phyloP scores from a whole-genome alignment of 2,888 invertebrate species.

The Chrysolina haemoptera region DNA sequence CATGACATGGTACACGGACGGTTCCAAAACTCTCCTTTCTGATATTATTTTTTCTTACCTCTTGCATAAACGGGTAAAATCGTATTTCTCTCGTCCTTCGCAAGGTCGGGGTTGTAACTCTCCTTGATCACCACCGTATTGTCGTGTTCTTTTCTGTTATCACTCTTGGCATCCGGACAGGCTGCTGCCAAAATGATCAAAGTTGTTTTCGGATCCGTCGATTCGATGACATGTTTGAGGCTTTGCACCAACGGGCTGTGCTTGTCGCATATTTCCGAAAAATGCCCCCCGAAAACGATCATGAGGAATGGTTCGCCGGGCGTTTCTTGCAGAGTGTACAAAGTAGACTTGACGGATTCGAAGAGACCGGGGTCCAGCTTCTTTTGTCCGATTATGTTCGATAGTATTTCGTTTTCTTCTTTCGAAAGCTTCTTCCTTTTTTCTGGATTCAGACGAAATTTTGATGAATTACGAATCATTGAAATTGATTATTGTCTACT shows the following conservation, averaged over 20 bases:
- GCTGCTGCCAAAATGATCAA: constrained; percentile 59
- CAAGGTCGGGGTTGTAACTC: constrained; percentile 17
- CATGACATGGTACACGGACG: no score
- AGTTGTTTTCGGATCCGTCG: constrained; percentile 57
- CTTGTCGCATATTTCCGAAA: constrained; percentile 55
- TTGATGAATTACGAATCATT: no score
- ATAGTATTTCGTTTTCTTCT: constrained; percentile 39
- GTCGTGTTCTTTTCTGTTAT: constrained; percentile 2
- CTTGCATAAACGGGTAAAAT: constrained; percentile 55
- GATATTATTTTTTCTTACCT: no score
- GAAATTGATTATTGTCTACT: no score
- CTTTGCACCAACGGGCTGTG: constrained; percentile 60
- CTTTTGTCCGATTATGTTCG: constrained; percentile 34
- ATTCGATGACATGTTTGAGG: constrained; percentile 61
- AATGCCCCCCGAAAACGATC: constrained; percentile 59
- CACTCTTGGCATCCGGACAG: constrained; percentile 50
- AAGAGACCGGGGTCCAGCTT: constrained; percentile 56
- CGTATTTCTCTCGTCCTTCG: constrained; percentile 1
- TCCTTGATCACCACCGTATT: constrained; percentile 30
- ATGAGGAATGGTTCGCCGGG: constrained; percentile 56
- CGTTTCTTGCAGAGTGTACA: constrained; percentile 52
- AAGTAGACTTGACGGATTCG: constrained; percentile 56
- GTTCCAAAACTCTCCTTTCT: no score
- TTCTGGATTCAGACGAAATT: constrained; percentile 27
- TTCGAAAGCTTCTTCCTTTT: constrained; percentile 42